Evolutionary conservation across 2,888 invertebrate species (phyloP), one percentile per base, ranked within the genome.

Genomic region (Nomada flava): DNA sequence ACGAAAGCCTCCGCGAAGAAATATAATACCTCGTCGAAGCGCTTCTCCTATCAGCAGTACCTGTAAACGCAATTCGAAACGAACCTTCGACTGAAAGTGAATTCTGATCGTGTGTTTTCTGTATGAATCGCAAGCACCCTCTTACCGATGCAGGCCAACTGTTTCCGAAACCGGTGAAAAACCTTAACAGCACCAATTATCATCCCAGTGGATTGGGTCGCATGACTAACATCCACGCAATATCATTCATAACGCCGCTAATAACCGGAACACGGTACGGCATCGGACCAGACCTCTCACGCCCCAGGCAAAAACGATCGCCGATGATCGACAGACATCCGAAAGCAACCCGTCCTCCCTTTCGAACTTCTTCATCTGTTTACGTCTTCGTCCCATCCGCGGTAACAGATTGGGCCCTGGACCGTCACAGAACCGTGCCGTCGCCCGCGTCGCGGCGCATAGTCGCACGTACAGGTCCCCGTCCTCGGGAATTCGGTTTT

Each of bases 401-500:
- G 62, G 69, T 2, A 18, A 36, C 29, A n/a, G 73, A 50, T 47
- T 15, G 53, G 57, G 52, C 18, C 53, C 47, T 10, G 63, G 20
- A 13, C 53, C 36, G 4, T 36, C 5, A 36, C 47, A 10, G 53
- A 44, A 42, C 29, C 52, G 72, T 47, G 50, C 36, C 50, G 68
- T 76, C 79, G 75, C 76, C 47, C 62, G 78, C 68, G 57, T 62
- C 65, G 57, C 59, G 63, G 60, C 59, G 71, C 88, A 88, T 88
- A 89, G 68, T 83, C 75, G 87, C 89, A 85, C 87, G 88, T 89
- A 75, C 64, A 57, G 63, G 71, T 7, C 11, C 57, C 78, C 67
- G 65, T 78, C 74, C 59, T 63, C 47, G 44, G 86, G 88, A 80
- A 88, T 23, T 85, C 63, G 86, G 88, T 88, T 88, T 85, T 87